Evolutionary conservation across 2,888 invertebrate genomes (phyloP), one percentile per base, ranked within the genome.

Genomic region (Sisyra nigra): DNA sequence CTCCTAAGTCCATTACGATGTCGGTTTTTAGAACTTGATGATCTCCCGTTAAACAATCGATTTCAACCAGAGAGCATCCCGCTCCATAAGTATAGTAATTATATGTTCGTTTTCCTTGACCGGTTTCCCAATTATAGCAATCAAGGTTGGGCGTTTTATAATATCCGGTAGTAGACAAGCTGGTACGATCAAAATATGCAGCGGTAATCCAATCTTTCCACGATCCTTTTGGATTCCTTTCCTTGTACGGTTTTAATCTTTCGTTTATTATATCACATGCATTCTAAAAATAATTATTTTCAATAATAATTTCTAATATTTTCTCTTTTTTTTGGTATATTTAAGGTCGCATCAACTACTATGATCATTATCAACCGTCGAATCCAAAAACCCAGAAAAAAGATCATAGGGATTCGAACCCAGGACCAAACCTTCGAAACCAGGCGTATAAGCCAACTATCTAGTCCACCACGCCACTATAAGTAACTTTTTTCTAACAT

Each of bases 1-100:
- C 80, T 1, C 94, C 94, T 50, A 96, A 71, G 65, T 96, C 96
- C 94, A 96, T 94, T 0, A 96, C 92, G 51, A 96, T 93, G 55
- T 96, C 92, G 1, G 87, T 83, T 54, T 82, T 72, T 29, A 89
- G 61, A 1, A 93, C 80, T 66, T 82, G 78, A 62, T 94, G 92
- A 57, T 94, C 93, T 7, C 94, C 94, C 15, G 92, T 93, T 1
- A 94, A 68, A 52, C 91, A 91, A 62, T 94, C 93, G 17, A 94
- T 79, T 70, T 93, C 92, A 2, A 93, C 92, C 59, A 88, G 86
- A 0, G 86, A 77, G 51, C 83, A 81, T 4, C 86, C 88, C 1
- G 75, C 85, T 1, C 93, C 94, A 57, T 74, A 87, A 0, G 89
- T 85, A 54, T 72, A 92, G 57, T 96, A 96, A 55, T 78, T 80